phyloP scores from a whole-genome alignment of 2,113 vertebrate species.

The Semnornis frantzii region DNA sequence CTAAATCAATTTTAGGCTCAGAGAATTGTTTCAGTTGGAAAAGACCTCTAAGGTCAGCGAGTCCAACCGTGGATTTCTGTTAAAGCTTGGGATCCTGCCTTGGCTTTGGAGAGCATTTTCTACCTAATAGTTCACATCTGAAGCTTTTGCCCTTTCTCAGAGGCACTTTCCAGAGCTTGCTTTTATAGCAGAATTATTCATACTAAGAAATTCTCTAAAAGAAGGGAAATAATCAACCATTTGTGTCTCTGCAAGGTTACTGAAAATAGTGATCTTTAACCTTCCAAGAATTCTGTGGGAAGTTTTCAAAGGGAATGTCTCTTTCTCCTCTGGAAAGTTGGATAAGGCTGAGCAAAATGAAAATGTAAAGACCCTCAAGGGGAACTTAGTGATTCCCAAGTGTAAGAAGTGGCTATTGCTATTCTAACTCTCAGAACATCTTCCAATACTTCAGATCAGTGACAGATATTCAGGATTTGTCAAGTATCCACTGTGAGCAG shows the following conservation, averaged over 20 bases:
- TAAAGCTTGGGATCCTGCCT: not conserved
- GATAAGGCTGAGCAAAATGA: not conserved
- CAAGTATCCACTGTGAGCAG: conserved; percentile 71
- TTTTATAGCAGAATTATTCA: not conserved
- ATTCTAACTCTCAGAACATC: conserved; percentile 27
- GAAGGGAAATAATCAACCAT: not conserved
- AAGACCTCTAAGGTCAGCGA: too few species aligned
- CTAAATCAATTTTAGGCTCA: not conserved
- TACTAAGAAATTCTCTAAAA: not conserved
- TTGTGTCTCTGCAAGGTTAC: not conserved
- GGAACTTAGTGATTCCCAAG: not conserved
- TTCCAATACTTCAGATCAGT: conserved; percentile 68
- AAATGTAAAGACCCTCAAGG: not conserved
- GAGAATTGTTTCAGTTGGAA: too few species aligned
- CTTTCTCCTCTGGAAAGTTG: not conserved
- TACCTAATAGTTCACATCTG: not conserved
- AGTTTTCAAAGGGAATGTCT: not conserved
- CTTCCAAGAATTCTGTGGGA: not conserved
- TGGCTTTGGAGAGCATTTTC: not conserved
- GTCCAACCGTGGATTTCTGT: not conserved
- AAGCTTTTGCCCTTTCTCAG: not conserved
- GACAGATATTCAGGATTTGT: conserved; percentile 78
- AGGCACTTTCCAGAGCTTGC: not conserved
- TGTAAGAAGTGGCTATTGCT: not conserved
- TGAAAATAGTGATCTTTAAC: not conserved